phyloP scores from a whole-genome alignment of 2,797 vertebrate genomes.

The Paratrypauchen microcephalus region DNA sequence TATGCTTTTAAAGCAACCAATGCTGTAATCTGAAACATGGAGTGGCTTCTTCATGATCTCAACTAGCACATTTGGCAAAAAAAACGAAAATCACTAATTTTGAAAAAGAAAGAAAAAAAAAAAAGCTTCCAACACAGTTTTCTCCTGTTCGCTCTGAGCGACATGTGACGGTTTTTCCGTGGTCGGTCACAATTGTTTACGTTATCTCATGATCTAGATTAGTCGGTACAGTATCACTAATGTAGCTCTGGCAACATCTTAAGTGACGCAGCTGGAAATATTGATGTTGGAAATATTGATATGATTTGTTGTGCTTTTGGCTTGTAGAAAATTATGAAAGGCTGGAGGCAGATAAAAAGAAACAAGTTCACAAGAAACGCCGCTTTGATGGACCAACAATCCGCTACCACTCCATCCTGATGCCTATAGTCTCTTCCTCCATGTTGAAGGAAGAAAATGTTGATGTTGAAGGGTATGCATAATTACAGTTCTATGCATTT shows the following conservation, averaged over 20 bases:
- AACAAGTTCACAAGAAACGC: slow-evolving; percentile 92
- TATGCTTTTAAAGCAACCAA: too few species aligned
- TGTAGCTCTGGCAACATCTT: not conserved
- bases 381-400: slow-evolving; percentile 88
- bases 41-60: too few species aligned
- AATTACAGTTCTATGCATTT: not conserved
- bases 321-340: slow-evolving; percentile 91
- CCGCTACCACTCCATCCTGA: slow-evolving; percentile 90
- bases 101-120: too few species aligned
- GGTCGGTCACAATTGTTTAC: too few species aligned
- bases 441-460: slow-evolving; percentile 91
- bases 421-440: slow-evolving; percentile 85
- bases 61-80: too few species aligned
- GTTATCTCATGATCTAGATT: not conserved
- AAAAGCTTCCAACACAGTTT: too few species aligned
- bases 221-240: not conserved
- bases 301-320: slow-evolving; percentile 16
- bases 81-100: too few species aligned
- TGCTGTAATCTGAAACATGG: too few species aligned
- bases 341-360: slow-evolving; percentile 95
- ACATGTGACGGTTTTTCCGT: too few species aligned
- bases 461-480: slow-evolving; percentile 88
- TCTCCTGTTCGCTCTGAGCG: too few species aligned
- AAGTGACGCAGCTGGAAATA: not conserved
- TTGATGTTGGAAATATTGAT: not conserved